Base-by-base conservation (phyloP, 2,113 vertebrate genomes). In the Ceyx cyanopectus region DNA sequence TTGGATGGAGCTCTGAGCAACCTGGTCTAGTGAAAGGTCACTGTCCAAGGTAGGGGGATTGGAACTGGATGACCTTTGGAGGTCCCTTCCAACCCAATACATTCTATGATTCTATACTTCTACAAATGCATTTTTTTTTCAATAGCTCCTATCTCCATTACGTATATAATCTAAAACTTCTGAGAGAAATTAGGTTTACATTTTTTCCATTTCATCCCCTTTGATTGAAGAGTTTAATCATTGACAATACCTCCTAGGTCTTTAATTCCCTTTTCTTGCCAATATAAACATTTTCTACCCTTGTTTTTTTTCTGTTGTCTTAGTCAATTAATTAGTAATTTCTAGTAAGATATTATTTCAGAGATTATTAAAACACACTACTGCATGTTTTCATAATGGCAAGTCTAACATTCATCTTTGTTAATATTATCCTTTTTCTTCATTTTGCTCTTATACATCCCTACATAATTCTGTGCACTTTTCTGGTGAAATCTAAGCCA, bases 191-290 rank as follows among this genome's bases (percentile, higher is more conserved):
- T 85, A 79, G 17, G 53, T 34, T 67, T 76, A 56, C 18, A 19
- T 88, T 89, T 87, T 90, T 90, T 79, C 40, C 7, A 43, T 94
- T 95, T 87, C 29, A 56, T 57, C 21, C 18, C 12, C 22, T 78
- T 81, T 93, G 60, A 69, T 30, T 92, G 62, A 82, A 81, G 70
- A 89, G 65, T 89, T 87, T 76, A 85, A n/a, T 22, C 14, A 76
- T 61, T 51, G 50, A 68, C 48, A 84, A 76, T 90, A 72, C 18
- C 14, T 83, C 12, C 21, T 69, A 76, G 61, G 32, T 62, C 19
- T 86, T 93, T 85, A 63, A 43, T 68, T 89, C 43, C 57, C 61
- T 85, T 89, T 81, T 14, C 62, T 81, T 93, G 69, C 15, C 32
- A 85, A 72, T 57, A 40, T 54, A 13, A 62, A 34, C 26, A 63